phyloP scores from a whole-genome alignment of 2,797 vertebrate species.

The Vespertilio murinus region DNA sequence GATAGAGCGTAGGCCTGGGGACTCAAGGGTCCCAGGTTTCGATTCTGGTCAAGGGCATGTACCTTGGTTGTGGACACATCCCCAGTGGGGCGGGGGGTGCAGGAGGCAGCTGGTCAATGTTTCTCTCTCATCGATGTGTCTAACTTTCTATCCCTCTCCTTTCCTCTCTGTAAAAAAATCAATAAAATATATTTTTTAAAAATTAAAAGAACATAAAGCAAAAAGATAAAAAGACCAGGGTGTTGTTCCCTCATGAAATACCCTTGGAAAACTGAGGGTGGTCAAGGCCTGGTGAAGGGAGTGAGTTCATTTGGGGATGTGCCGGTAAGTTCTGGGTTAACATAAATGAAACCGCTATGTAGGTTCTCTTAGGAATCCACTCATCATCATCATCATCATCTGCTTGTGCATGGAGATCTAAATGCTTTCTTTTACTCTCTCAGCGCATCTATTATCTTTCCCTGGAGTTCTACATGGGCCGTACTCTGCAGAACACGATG shows the following conservation, averaged over 20 bases:
- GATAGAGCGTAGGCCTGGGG: too few relatives aligned
- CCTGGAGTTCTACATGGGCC: slow-evolving; percentile 99
- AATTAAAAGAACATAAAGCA: not conserved
- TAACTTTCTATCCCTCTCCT: too few relatives aligned
- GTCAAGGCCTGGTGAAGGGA: not conserved
- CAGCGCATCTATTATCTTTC: slow-evolving; percentile 99
- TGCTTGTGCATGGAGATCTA: not conserved
- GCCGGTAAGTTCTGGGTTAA: accelerated
- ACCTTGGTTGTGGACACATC: too few relatives aligned
- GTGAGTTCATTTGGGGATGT: not conserved
- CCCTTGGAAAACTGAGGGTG: not conserved
- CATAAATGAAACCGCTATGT: too few relatives aligned
- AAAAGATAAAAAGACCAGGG: too few relatives aligned
- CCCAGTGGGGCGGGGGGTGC: too few relatives aligned
- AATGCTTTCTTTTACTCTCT: slow-evolving; percentile 60
- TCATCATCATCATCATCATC: not conserved
- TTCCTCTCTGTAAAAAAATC: too few relatives aligned
- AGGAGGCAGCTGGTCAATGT: too few relatives aligned
- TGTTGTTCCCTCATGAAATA: not conserved
- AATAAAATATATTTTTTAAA: not conserved
- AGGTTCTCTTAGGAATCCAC: not conserved
- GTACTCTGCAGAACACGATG: slow-evolving; percentile 99
- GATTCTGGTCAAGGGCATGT: too few relatives aligned
- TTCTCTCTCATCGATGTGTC: too few relatives aligned
- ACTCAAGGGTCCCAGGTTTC: too few relatives aligned